Percentiles rank a stretch among this genome's conserved stretches.
Evolutionary conservation across 2,888 invertebrate species (phyloP).

Genomic region (Ptilodon capucinus): DNA sequence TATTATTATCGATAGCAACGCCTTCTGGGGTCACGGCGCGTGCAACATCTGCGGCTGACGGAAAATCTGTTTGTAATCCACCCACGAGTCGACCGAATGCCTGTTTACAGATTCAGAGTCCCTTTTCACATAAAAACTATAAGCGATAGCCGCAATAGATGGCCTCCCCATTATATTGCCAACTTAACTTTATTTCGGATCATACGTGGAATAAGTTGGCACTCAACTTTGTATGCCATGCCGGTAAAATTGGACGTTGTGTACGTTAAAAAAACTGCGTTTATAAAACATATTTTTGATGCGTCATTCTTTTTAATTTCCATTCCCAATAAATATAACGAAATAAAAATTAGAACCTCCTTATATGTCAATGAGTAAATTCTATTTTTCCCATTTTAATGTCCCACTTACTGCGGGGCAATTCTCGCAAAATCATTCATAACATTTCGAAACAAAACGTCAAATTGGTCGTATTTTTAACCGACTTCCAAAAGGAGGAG

Average conservation of each 20-base stretch:
- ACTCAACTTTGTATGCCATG: neutral
- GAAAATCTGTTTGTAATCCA: conserved; percentile 42
- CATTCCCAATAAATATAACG: too few species aligned
- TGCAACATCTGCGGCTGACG: conserved; percentile 44
- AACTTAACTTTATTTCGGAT: conserved; percentile 13
- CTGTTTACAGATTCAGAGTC: conserved; percentile 57
- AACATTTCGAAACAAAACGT: too few species aligned
- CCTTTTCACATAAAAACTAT: conserved; percentile 45
- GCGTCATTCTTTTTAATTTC: too few species aligned
- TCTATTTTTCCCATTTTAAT: too few species aligned
- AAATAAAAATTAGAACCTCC: too few species aligned
- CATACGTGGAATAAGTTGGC: conserved; percentile 7
- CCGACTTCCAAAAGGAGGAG: too few species aligned
- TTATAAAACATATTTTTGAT: too few species aligned
- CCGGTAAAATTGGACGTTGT: neutral
- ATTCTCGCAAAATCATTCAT: too few species aligned
- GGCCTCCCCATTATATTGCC: conserved; percentile 22
- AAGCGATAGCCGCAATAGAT: conserved; percentile 41
- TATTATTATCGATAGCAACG: conserved; percentile 47
- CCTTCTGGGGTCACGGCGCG: conserved; percentile 52
- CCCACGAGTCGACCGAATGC: conserved; percentile 38
- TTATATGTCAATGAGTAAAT: too few species aligned
- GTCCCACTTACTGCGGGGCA: too few species aligned
- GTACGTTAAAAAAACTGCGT: too few species aligned
- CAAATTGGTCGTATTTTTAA: too few species aligned